These are phyloP conservation scores for Cotesia vestalis DNA, from an alignment of 1,140 invertebrate genomes.

Conservation along the genomic window DNA sequence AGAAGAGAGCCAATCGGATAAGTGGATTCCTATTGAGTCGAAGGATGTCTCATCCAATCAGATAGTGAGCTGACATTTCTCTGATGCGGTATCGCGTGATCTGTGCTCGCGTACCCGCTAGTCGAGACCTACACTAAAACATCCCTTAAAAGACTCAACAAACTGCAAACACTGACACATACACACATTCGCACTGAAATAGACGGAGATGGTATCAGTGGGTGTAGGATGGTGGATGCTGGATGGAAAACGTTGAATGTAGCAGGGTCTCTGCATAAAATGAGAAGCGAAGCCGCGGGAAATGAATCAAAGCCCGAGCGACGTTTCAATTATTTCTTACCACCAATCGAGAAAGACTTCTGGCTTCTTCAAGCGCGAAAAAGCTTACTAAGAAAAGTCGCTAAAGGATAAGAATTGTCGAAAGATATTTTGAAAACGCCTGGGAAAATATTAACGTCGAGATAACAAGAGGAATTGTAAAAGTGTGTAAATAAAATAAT, in stretches of 20 bases:
- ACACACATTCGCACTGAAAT: not conserved
- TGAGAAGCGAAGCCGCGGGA: slow-evolving; percentile 52
- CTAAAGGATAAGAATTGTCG: slow-evolving; percentile 22
- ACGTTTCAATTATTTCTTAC: slow-evolving; percentile 60
- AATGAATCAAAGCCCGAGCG: slow-evolving; percentile 58
- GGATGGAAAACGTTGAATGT: too few species aligned
- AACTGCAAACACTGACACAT: not conserved
- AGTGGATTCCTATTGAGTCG: slow-evolving; percentile 61
- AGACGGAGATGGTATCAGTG: not conserved
- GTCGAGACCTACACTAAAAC: not conserved
- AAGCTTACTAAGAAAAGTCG: slow-evolving; percentile 25
- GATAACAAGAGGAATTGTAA: not conserved
- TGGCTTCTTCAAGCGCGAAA: slow-evolving; percentile 18
- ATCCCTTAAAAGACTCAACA: slow-evolving; percentile 14
- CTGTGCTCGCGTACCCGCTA: slow-evolving; percentile 34
- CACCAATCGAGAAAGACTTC: slow-evolving; percentile 28
- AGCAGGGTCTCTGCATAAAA: slow-evolving; percentile 50
- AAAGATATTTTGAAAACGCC: slow-evolving; percentile 15
- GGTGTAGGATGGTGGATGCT: not conserved
- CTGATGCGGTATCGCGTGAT: slow-evolving; percentile 62
- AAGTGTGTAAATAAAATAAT: not conserved
- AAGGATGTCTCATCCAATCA: slow-evolving; percentile 59
- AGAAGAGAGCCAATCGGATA: slow-evolving; percentile 61
- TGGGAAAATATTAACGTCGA: not conserved
- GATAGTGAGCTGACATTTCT: slow-evolving; percentile 63